Conservation (phyloP, 30 jellyfish, hydroid and myxozoan species). For the Aurelia aurita complex sp. Pacific region DNA sequence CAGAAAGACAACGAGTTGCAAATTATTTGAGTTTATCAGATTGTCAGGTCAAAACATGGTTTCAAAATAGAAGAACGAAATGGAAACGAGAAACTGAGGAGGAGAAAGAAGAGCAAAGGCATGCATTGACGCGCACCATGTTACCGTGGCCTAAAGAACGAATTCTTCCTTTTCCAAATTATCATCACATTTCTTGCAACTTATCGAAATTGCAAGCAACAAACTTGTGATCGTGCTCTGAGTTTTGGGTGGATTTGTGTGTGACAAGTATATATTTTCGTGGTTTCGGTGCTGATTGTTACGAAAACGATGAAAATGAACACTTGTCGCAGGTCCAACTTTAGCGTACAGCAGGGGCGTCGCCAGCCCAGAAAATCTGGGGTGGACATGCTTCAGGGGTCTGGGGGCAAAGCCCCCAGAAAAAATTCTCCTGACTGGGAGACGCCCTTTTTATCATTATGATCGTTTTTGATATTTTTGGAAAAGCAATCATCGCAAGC, state of each 20-base stretch:
- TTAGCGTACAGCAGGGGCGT: too few relatives aligned
- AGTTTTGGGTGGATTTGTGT: background rate
- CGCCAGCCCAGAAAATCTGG: too few relatives aligned
- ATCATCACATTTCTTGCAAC: constrained; percentile 13
- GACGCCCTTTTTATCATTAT: too few relatives aligned
- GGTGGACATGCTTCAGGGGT: too few relatives aligned
- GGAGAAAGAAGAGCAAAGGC: constrained; percentile 80
- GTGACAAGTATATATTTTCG: too few relatives aligned
- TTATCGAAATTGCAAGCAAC: background rate
- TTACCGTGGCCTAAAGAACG: constrained; percentile 57
- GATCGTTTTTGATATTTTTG: too few relatives aligned
- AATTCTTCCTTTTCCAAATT: constrained; percentile 18
- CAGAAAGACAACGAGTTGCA: constrained; percentile 84
- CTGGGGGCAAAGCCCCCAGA: too few relatives aligned
- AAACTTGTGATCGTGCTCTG: background rate
- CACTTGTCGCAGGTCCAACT: too few relatives aligned
- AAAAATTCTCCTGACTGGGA: too few relatives aligned
- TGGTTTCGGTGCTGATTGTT: background rate
- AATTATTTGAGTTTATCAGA: constrained; percentile 71
- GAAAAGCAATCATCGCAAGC: too few relatives aligned
- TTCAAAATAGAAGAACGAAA: constrained; percentile 87
- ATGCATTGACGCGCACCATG: constrained; percentile 63
- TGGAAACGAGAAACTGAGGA: constrained; percentile 85
- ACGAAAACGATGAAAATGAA: too few relatives aligned
- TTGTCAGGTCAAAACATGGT: constrained; percentile 93